Percentiles rank a stretch among this genome's conserved stretches.
phyloP scores from a whole-genome alignment of 2,888 invertebrate species.

The Metellina segmentata region DNA sequence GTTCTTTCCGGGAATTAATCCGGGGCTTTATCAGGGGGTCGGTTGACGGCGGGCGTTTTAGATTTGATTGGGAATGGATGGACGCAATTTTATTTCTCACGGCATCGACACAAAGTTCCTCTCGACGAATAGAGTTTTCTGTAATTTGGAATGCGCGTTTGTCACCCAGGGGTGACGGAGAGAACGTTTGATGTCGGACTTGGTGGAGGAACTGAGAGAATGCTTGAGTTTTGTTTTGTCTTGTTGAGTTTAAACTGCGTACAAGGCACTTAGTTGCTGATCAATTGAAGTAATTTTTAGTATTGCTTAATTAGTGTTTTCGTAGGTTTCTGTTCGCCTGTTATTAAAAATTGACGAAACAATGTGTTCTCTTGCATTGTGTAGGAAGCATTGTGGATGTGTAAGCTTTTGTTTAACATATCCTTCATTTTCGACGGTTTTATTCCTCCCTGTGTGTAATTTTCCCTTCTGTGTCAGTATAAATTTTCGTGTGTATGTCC shows the following conservation, averaged over 20 bases:
- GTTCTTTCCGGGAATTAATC: conserved; percentile 54
- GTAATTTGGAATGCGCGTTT: conserved; percentile 28
- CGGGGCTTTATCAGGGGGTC: conserved; percentile 36
- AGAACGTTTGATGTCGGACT: not conserved
- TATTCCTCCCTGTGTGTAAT: too few species aligned
- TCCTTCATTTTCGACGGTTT: too few species aligned
- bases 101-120: not conserved
- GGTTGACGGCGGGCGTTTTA: conserved; percentile 33
- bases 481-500: too few species aligned
- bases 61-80: conserved; percentile 65
- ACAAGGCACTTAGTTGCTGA: too few species aligned
- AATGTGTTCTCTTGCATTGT: too few species aligned
- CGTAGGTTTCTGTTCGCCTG: too few species aligned
- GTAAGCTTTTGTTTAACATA: too few species aligned
- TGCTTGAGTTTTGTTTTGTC: not conserved
- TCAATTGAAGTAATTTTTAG: too few species aligned
- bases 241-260: not conserved
- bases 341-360: too few species aligned
- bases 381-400: too few species aligned
- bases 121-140: conserved; percentile 12
- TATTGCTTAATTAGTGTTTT: too few species aligned
- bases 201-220: not conserved
- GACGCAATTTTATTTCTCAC: conserved; percentile 49
- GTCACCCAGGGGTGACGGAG: not conserved
- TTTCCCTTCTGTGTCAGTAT: too few species aligned